These are phyloP conservation scores for Erynnis tages DNA, from an alignment of 2,888 invertebrate genomes.

Conservation along the genomic window DNA sequence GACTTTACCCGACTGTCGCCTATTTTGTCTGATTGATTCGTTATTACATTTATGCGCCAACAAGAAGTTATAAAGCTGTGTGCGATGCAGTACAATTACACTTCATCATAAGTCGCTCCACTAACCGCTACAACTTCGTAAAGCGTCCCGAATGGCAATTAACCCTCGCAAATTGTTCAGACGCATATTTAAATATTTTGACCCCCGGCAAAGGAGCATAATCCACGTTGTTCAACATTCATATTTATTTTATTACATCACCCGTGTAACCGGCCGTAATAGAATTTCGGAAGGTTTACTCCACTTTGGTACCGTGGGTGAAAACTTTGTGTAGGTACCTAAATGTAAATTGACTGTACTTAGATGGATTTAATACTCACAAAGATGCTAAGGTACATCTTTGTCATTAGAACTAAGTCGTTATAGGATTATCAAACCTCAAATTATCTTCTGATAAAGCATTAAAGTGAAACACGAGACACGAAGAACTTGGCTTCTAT, in stretches of 20 bases:
- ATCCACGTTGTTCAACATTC: conserved; percentile 78
- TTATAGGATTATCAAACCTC: too few relatives aligned
- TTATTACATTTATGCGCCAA: too few relatives aligned
- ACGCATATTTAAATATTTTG: conserved; percentile 80
- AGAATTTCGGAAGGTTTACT: conserved; percentile 44
- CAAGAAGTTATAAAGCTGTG: not conserved
- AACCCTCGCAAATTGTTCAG: conserved; percentile 74
- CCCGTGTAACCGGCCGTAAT: conserved; percentile 77
- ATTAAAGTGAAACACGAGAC: too few relatives aligned
- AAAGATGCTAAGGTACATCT: too few relatives aligned
- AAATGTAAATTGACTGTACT: too few relatives aligned
- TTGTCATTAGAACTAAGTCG: too few relatives aligned
- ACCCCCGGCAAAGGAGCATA: conserved; percentile 75
- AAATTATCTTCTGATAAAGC: too few relatives aligned
- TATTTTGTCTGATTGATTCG: too few relatives aligned
- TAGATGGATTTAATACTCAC: too few relatives aligned
- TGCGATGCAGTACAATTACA: not conserved
- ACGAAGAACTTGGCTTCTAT: too few relatives aligned
- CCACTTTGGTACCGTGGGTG: not conserved
- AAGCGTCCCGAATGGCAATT: conserved; percentile 61
- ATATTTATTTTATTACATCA: conserved; percentile 81
- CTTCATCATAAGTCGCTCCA: conserved; percentile 30
- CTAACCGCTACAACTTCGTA: conserved; percentile 46
- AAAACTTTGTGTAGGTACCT: not conserved
- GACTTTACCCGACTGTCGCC: too few relatives aligned